Percentiles rank a stretch among this genome's conserved stretches.
phyloP scores from a whole-genome alignment of 30 jellyfish, hydroid and myxozoan genomes.

The Aurelia sp. region DNA sequence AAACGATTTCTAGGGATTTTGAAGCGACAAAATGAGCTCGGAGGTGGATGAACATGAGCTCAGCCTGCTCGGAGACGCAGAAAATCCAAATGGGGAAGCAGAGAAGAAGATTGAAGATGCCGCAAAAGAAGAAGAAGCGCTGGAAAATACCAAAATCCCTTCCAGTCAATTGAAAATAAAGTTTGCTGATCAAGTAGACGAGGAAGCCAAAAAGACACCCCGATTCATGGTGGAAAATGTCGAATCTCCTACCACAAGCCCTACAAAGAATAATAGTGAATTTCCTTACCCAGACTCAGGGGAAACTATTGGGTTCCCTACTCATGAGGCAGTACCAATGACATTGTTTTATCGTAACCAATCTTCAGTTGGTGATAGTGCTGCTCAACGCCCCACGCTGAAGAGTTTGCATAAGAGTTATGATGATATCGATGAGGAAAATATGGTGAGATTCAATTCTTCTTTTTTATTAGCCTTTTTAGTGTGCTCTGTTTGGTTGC shows the following conservation, averaged over 20 bases:
- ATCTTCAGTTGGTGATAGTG: constrained; percentile 71
- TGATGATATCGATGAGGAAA: constrained; percentile 76
- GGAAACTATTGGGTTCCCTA: constrained; percentile 78
- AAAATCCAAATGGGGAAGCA: too few species aligned
- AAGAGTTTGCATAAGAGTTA: constrained; percentile 83
- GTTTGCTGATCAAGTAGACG: background rate
- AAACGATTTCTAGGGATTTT: too few species aligned
- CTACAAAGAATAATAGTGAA: constrained; percentile 27
- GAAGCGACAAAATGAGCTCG: too few species aligned
- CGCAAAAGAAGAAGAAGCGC: too few species aligned
- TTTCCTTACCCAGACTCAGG: constrained; percentile 52
- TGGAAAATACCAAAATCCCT: background rate
- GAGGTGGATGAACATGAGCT: too few species aligned
- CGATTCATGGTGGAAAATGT: constrained; percentile 83
- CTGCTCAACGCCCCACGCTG: constrained; percentile 87
- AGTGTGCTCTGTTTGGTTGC: too few species aligned
- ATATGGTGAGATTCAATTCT: too few species aligned
- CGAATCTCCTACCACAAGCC: constrained; percentile 55
- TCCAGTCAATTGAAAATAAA: background rate
- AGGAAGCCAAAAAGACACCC: constrained; percentile 33
- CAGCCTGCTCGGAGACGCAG: too few species aligned
- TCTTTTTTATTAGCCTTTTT: too few species aligned
- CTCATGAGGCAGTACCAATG: constrained; percentile 97
- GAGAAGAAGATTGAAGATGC: too few species aligned
- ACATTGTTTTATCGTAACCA: constrained; percentile 86